Conservation (phyloP, 2,113 vertebrate genomes). For the Pomatostomus ruficeps region DNA sequence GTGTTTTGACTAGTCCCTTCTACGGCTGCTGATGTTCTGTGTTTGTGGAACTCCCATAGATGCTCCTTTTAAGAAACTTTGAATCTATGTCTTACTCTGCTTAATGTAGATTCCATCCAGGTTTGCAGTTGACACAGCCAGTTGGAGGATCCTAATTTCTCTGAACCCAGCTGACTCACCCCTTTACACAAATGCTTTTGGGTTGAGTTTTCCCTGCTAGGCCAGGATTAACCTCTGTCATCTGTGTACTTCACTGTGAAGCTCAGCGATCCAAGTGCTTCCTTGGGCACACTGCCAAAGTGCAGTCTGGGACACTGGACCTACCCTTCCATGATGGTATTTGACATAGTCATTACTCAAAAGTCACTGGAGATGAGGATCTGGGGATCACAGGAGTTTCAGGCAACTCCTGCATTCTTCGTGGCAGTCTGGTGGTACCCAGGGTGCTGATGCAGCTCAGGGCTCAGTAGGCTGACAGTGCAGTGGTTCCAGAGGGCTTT, state of each 20-base stretch:
- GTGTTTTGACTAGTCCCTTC: neutral
- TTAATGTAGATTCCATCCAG: neutral
- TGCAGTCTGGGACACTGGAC: neutral
- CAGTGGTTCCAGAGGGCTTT: neutral
- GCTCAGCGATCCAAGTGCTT: neutral
- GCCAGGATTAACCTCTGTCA: neutral
- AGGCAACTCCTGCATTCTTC: rapidly evolving
- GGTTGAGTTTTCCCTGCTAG: neutral
- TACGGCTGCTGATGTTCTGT: neutral
- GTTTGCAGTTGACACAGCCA: neutral
- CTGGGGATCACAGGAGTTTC: neutral
- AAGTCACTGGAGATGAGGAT: neutral
- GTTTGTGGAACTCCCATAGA: neutral
- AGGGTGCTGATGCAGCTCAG: neutral
- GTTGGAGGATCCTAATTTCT: neutral
- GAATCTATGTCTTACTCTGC: neutral
- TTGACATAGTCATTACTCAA: neutral
- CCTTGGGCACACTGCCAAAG: neutral
- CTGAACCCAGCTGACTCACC: neutral
- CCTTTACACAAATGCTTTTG: neutral
- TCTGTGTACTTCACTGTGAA: neutral
- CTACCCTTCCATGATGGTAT: neutral
- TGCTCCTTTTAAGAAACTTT: neutral
- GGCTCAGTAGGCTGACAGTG: neutral
- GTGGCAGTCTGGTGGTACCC: neutral